Conservation (phyloP, 2,797 vertebrate genomes). For the Micromesistius poutassou region DNA sequence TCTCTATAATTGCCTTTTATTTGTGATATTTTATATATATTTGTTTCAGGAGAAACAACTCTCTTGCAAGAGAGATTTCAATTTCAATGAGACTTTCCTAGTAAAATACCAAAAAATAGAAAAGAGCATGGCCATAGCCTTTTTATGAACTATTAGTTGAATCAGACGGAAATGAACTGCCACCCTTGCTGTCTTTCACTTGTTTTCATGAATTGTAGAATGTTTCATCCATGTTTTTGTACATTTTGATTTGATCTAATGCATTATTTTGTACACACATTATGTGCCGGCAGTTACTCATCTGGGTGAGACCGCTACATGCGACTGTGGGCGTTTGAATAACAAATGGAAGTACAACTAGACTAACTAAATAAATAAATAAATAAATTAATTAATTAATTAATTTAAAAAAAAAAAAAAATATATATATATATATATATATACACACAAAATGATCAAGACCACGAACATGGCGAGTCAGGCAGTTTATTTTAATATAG, state of each 20-base stretch:
- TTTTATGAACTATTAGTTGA: neutral
- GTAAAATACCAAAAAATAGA: too few relatives aligned
- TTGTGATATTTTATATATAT: too few relatives aligned
- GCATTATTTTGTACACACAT: constrained; percentile 25
- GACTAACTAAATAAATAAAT: neutral
- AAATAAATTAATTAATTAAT: too few relatives aligned
- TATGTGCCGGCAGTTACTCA: constrained; percentile 33
- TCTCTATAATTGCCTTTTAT: too few relatives aligned
- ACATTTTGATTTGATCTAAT: constrained; percentile 19
- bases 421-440: too few relatives aligned
- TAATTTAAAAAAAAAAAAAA: too few relatives aligned
- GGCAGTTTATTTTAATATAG: neutral
- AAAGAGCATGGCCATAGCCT: too few relatives aligned
- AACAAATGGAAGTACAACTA: neutral
- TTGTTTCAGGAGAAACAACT: too few relatives aligned
- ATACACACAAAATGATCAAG: neutral
- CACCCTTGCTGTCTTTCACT: constrained; percentile 5
- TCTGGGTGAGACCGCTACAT: constrained; percentile 52
- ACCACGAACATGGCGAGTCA: neutral
- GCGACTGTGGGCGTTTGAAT: neutral
- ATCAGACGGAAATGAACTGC: constrained; percentile 31
- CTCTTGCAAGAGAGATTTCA: too few relatives aligned
- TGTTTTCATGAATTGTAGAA: constrained; percentile 5
- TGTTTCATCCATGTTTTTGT: constrained; percentile 21
- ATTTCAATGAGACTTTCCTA: too few relatives aligned